Conservation (phyloP, 64 coral and sea anemone species). For the Montipora cactus region DNA sequence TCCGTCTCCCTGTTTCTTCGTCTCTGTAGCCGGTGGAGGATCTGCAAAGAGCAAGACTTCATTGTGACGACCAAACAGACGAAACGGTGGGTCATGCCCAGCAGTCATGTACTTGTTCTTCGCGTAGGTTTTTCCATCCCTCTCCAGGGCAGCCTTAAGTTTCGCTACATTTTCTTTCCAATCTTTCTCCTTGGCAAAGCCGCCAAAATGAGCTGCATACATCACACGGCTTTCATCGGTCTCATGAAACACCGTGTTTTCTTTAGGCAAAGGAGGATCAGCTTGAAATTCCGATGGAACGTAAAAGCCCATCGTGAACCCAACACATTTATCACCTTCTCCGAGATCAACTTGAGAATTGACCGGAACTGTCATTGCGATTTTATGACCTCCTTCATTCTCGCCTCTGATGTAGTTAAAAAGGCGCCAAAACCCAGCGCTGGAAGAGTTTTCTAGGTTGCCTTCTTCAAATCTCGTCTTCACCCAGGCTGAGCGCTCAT, state of each 20-base stretch:
- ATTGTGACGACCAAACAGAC: constrained; percentile 58
- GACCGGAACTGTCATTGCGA: constrained; percentile 66
- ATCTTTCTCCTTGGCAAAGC: constrained; percentile 72
- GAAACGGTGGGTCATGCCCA: constrained; percentile 67
- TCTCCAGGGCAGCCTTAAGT: constrained; percentile 23
- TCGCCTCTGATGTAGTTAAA: constrained; percentile 76
- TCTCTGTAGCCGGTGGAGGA: constrained; percentile 1
- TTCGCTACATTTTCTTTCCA: constrained; percentile 43
- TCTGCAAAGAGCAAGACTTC: constrained; percentile 64
- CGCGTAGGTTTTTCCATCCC: constrained; percentile 45
- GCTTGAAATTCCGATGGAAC: constrained; percentile 24
- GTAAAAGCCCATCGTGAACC: constrained; percentile 41
- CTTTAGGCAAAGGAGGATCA: constrained; percentile 39
- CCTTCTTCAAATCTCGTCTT: constrained; percentile 39
- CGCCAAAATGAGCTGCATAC: constrained; percentile 43
- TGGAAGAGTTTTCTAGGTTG: constrained; percentile 45
- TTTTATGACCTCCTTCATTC: constrained; percentile 64
- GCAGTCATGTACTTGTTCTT: constrained; percentile 41
- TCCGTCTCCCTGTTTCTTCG: neutral
- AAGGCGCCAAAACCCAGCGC: constrained; percentile 62
- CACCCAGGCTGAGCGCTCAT: constrained; percentile 56
- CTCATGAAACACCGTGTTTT: constrained; percentile 58
- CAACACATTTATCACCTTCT: constrained; percentile 37
- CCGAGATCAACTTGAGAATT: constrained; percentile 21
- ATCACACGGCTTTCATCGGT: constrained; percentile 44